Percentiles rank a stretch among this genome's conserved stretches.
Conservation (phyloP, 2,888 invertebrate genomes). For the Eurytoma adleriae region DNA sequence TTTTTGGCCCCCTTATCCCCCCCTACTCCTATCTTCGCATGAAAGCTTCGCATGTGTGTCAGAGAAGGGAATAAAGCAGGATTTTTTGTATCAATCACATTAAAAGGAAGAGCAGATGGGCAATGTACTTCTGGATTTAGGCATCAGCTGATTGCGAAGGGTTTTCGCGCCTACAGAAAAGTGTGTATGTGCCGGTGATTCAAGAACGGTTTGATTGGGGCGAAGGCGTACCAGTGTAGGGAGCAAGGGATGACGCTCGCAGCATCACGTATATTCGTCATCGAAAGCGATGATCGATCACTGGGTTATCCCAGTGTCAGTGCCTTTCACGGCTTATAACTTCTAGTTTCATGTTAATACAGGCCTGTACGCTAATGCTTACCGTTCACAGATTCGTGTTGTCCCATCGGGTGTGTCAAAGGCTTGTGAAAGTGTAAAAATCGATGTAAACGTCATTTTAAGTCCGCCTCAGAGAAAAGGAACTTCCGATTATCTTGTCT, state of each 20-base stretch:
- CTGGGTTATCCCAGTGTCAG: not conserved
- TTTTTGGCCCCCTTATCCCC: no score
- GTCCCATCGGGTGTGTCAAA: no score
- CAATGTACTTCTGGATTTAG: not conserved
- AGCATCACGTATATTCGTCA: slow-evolving; percentile 29
- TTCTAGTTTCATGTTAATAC: slow-evolving; percentile 1
- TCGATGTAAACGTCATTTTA: no score
- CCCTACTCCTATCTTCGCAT: no score
- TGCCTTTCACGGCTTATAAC: not conserved
- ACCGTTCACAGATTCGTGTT: not conserved
- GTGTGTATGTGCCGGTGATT: not conserved
- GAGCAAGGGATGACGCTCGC: not conserved
- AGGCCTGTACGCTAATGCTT: not conserved
- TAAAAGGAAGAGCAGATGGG: slow-evolving; percentile 30
- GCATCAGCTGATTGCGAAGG: slow-evolving; percentile 17
- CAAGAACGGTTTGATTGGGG: not conserved
- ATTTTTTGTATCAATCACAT: slow-evolving; percentile 11
- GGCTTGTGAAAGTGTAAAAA: no score
- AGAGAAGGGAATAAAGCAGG: no score
- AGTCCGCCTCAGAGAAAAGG: no score
- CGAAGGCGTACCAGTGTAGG: not conserved
- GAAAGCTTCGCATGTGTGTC: no score
- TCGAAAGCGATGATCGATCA: slow-evolving; percentile 33
- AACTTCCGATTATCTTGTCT: no score
- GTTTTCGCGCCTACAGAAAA: not conserved